Evolutionary conservation across 2,888 invertebrate species (phyloP), one percentile per base, ranked within the genome.

Genomic region (Rhagium mordax): DNA sequence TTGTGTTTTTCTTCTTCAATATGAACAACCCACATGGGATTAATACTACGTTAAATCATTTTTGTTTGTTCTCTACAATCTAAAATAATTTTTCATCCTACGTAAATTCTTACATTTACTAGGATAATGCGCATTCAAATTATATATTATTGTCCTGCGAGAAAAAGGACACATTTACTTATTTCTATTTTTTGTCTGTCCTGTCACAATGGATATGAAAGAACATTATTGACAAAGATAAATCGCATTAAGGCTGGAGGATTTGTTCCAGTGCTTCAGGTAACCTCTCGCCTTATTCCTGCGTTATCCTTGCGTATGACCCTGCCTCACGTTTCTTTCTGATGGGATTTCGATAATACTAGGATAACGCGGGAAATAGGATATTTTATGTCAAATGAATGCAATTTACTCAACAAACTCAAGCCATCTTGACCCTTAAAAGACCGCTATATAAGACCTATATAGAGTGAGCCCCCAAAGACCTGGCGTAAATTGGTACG

Each of bases 371-470:
- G 57, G 57, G 68, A 65, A 74, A 74, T 74, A 41, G 71, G 74
- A 74, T 74, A 74, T 71, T 74, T 71, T 71, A 71, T 71, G 71
- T 60, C 59, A 70, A 73, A 71, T 73, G 60, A 73, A 70, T 70
- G 70, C 70, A 70, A 73, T 74, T 78, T 73, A 70, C 48, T 70
- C 70, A 68, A 76, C 72, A 76, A 76, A 76, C 64, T 29, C 71
- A 27, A 18, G 33, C 55, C 53, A 47, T 70, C 64, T 70, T 70
- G 70, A 71, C 70, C 66, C 57, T 3, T 59, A 59, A 27, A n/a
- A 3, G 2, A 29, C n/a, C 57, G 1, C 29, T 16, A 7, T 2
- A 3, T 29, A 59, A 27, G n/a, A 29, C 6, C 29, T 1, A 1
- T 16, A 29, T 29, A 16, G 29, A 1, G 6, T 29, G 53, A n/a